These are phyloP conservation scores for Synodontis membranacea DNA, from an alignment of 2,113 vertebrate species.

Conservation along the genomic window DNA sequence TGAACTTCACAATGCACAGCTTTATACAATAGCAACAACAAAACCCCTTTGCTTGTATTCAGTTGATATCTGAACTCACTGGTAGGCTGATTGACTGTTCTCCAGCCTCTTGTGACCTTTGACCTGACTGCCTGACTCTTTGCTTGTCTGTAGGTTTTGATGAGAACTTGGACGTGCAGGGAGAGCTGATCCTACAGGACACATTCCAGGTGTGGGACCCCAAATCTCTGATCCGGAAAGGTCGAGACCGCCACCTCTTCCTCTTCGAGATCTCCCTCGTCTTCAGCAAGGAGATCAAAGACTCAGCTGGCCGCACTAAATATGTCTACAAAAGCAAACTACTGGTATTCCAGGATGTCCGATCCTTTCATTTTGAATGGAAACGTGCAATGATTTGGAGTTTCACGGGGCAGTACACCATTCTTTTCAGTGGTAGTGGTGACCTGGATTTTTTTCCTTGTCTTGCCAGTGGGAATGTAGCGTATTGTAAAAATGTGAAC, in stretches of 20 bases:
- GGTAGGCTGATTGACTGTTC: background rate
- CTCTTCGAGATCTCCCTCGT: slow-evolving; percentile 97
- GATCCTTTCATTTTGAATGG: background rate
- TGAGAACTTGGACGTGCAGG: slow-evolving; percentile 95
- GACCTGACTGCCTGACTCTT: background rate
- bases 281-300: slow-evolving; percentile 98
- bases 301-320: slow-evolving; percentile 96
- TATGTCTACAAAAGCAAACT: slow-evolving; percentile 99
- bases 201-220: slow-evolving; percentile 99
- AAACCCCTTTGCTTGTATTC: background rate
- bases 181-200: slow-evolving; percentile 96
- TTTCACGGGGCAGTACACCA: background rate
- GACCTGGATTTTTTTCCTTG: background rate
- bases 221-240: slow-evolving; percentile 96
- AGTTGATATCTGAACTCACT: background rate
- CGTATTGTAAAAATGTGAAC: background rate
- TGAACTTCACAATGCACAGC: background rate
- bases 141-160: slow-evolving; percentile 82
- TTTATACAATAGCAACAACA: background rate
- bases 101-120: background rate
- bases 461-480: background rate
- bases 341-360: slow-evolving; percentile 76
- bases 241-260: slow-evolving; percentile 95
- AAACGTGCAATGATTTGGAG: background rate
- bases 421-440: background rate